Percentiles rank a stretch among this genome's conserved stretches.
Evolutionary conservation across 2,797 vertebrate species (phyloP).

Genomic region (Microcaecilia unicolor): DNA sequence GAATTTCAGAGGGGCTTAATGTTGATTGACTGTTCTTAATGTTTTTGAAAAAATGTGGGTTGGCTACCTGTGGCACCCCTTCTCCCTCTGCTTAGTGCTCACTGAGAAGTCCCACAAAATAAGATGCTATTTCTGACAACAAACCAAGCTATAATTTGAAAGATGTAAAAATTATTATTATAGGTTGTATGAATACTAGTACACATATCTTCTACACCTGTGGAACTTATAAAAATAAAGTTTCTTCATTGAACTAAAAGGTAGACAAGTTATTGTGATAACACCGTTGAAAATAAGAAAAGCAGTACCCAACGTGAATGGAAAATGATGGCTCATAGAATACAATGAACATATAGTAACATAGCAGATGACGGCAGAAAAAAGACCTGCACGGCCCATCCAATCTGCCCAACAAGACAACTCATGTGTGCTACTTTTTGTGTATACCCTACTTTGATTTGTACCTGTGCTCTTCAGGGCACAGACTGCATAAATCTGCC

Average conservation of each 20-base stretch:
- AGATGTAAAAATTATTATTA: constrained; percentile 35
- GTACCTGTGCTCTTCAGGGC: no score
- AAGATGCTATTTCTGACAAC: constrained; percentile 9
- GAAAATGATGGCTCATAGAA: no score
- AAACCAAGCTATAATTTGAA: constrained; percentile 47
- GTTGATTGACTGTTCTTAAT: background rate
- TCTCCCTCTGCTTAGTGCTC: background rate
- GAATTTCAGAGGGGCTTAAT: constrained; percentile 4
- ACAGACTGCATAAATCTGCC: no score
- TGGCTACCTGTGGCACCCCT: background rate
- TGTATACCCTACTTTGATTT: no score
- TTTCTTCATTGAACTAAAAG: background rate
- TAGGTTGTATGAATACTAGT: constrained; percentile 36
- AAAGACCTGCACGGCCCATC: no score
- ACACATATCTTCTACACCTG: constrained; percentile 35
- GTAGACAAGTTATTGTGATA: no score
- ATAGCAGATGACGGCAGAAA: no score
- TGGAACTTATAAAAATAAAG: constrained; percentile 45
- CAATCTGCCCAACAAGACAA: no score
- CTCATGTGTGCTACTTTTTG: no score
- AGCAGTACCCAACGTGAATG: no score
- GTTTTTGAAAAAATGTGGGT: constrained; percentile 16
- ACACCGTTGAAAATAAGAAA: no score
- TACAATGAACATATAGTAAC: no score
- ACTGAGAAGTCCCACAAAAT: constrained; percentile 7